Base-by-base conservation (phyloP, 37 sponge, comb jelly and placozoan genomes). In the Theonella swinhoei region DNA sequence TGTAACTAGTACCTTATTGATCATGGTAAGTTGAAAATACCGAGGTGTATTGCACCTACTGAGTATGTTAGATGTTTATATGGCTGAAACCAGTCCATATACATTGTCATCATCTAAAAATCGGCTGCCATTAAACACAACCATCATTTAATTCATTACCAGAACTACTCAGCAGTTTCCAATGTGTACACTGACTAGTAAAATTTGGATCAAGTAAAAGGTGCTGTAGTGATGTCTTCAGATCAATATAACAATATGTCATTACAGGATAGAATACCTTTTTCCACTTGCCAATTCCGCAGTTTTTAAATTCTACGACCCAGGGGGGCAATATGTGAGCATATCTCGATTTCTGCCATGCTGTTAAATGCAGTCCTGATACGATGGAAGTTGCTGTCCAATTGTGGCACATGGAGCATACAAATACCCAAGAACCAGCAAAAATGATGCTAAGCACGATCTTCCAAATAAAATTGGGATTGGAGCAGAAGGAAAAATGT, bases 41-140 rank as follows among this genome's bases (percentile, higher is more conserved):
- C 37, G 22, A 75, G 17, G 38, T 92, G 88, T 26, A 92, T 63
- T 29, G 43, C 84, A 76, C 92, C 88, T 60, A 92, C 88, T 24
- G 79, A 74, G 41, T 83, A 65, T 0, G 26, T 58, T 0, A 66
- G 25, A 33, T 84, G 76, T 80, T 82, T 23, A 5, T 34, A n/a
- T n/a, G n/a, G n/a, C n/a, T n/a, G n/a, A n/a, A n/a, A n/a, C n/a
- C n/a, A n/a, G n/a, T n/a, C n/a, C 87, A 25, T 62, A 74, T 36
- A 23, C 41, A 28, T 68, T 26, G 22, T 38, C 2, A 3, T 78
- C 66, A 25, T 37, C 59, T 19, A 82, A 26, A 66, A 81, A 85
- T 9, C 68, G 43, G 9, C 83, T 64, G 1, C 82, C 87, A 47
- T 63, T 29, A 59, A 59, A 29, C 86, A 81, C 78, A 92, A 0